phyloP scores from a whole-genome alignment of 1,140 invertebrate genomes.

The Elymnias hypermnestra region DNA sequence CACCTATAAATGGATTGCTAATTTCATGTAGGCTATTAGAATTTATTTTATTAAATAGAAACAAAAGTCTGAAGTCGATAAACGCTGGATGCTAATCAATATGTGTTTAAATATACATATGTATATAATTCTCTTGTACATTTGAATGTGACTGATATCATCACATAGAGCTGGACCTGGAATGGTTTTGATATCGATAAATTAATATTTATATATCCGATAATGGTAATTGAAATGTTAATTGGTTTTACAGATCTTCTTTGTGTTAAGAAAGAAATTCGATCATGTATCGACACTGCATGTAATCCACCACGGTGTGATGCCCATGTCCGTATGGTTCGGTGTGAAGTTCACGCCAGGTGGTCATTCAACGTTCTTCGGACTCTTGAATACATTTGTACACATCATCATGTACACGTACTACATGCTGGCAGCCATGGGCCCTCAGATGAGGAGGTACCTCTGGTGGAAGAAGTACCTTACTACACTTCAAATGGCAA shows the following conservation, averaged over 20 bases:
- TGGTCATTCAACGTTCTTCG: slow-evolving; percentile 90
- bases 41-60: too few species aligned
- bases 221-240: too few species aligned
- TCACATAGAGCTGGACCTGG: too few species aligned
- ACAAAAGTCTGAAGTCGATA: too few species aligned
- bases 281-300: slow-evolving; percentile 94
- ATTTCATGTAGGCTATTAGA: too few species aligned
- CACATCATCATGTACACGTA: slow-evolving; percentile 92
- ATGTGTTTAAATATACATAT: too few species aligned
- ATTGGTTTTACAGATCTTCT: slow-evolving; percentile 97
- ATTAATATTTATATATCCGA: too few species aligned
- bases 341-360: slow-evolving; percentile 96
- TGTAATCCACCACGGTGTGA: slow-evolving; percentile 96
- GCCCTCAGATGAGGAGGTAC: slow-evolving; percentile 87
- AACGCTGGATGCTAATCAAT: too few species aligned
- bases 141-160: too few species aligned
- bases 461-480: slow-evolving; percentile 97
- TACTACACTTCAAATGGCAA: slow-evolving; percentile 90
- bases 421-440: slow-evolving; percentile 90
- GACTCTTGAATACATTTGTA: slow-evolving; percentile 91
- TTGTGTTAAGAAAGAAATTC: slow-evolving; percentile 95
- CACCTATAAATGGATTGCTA: too few species aligned
- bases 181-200: too few species aligned
- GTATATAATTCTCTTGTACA: too few species aligned
- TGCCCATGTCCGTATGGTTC: slow-evolving; percentile 98